Evolutionary conservation across 2,113 vertebrate species (phyloP).

Genomic region (Misgurnus mizolepis): DNA sequence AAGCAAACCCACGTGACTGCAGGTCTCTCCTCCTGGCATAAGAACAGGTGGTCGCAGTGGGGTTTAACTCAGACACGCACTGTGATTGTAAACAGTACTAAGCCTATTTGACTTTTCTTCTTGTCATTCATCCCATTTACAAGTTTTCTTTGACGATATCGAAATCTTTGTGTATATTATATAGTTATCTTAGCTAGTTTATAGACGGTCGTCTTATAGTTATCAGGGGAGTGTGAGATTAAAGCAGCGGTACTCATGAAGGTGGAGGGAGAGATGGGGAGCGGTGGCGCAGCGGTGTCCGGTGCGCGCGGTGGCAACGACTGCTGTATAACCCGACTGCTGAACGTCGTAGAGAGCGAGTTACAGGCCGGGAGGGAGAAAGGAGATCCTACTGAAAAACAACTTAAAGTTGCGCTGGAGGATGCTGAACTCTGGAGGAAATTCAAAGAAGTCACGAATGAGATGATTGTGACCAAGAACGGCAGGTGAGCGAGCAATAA

Average conservation of each 20-base stretch:
- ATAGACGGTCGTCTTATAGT: neutral
- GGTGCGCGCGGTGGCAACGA: conserved; percentile 62
- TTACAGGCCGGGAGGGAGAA: conserved; percentile 89
- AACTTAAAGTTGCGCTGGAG: conserved; percentile 88
- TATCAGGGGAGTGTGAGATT: neutral
- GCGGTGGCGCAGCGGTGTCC: conserved; percentile 57
- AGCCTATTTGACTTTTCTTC: neutral
- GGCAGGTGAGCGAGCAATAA: conserved; percentile 80
- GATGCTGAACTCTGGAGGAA: conserved; percentile 90
- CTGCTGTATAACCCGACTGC: conserved; percentile 83
- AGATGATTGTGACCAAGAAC: conserved; percentile 99
- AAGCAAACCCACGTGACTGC: conserved; percentile 45
- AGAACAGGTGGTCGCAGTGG: conserved; percentile 29
- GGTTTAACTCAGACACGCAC: neutral
- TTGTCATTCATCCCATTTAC: neutral
- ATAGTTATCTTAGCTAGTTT: neutral
- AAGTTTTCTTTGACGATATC: neutral
- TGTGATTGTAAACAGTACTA: neutral
- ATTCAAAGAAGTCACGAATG: conserved; percentile 93
- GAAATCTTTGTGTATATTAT: neutral
- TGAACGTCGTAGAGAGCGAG: conserved; percentile 88
- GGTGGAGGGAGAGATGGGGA: conserved; percentile 62
- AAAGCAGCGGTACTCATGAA: conserved; percentile 66
- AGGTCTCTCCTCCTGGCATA: conserved; percentile 31
- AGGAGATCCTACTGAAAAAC: conserved; percentile 92